phyloP scores from a whole-genome alignment of 2,797 vertebrate genomes.

The Hypotaenidia okinawae region DNA sequence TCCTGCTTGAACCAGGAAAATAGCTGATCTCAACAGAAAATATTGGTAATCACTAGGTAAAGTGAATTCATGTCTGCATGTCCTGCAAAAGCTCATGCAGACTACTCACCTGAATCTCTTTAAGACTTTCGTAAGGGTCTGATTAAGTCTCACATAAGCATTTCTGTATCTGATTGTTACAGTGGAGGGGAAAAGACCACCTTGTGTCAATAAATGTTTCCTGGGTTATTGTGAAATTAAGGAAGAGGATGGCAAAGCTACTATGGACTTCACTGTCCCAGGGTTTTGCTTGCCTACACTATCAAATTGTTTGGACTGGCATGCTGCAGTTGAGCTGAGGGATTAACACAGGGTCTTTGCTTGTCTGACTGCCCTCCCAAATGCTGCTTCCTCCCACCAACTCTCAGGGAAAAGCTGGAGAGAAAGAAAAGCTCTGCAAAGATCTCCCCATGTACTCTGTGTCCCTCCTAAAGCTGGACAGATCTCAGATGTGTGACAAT shows the following conservation, averaged over 20 bases:
- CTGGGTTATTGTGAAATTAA: neutral
- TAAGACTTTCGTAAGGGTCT: neutral
- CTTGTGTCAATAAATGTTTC: neutral
- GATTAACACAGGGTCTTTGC: neutral
- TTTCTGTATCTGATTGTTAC: neutral
- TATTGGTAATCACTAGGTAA: neutral
- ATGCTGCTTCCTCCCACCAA: fast-evolving
- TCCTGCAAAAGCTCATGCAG: neutral
- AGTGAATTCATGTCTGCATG: neutral
- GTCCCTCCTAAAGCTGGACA: neutral
- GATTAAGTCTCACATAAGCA: neutral
- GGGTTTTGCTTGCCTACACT: neutral
- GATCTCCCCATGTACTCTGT: neutral
- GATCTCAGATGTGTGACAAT: neutral
- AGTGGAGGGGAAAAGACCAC: neutral
- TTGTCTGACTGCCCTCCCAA: neutral
- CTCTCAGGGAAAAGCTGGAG: neutral
- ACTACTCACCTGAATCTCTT: neutral
- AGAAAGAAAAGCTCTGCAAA: neutral
- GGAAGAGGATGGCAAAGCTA: neutral
- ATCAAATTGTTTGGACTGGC: neutral
- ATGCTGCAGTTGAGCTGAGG: neutral
- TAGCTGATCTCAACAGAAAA: neutral
- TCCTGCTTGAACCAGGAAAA: neutral
- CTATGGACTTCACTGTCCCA: neutral